These are phyloP conservation scores for Esperia sulphurella DNA, from an alignment of 2,888 invertebrate genomes.

Conservation along the genomic window DNA sequence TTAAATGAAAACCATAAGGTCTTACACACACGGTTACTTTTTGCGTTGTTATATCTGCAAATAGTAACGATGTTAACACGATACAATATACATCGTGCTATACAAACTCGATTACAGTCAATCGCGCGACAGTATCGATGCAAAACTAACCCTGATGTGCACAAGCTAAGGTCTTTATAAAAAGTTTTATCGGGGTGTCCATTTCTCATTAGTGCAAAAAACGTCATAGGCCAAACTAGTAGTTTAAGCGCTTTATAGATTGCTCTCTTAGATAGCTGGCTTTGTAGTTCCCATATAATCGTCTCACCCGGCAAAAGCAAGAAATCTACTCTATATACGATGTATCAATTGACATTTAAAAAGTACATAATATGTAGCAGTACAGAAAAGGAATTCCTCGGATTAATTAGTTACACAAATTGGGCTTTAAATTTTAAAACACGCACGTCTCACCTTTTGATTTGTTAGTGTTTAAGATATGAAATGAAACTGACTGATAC, in stretches of 20 bases:
- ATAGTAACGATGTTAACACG: too few relatives aligned
- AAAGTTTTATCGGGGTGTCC: neutral
- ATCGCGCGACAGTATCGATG: neutral
- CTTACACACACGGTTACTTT: too few relatives aligned
- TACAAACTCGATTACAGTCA: too few relatives aligned
- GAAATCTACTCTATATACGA: slow-evolving; percentile 17
- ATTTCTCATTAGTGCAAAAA: slow-evolving; percentile 3
- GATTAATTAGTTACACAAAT: slow-evolving; percentile 9
- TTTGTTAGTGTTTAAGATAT: slow-evolving; percentile 25
- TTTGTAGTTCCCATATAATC: slow-evolving; percentile 10
- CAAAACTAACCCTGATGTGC: neutral
- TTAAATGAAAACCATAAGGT: too few relatives aligned
- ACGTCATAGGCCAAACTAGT: slow-evolving; percentile 46
- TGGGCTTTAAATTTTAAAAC: slow-evolving; percentile 11
- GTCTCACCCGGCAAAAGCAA: slow-evolving; percentile 28
- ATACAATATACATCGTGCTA: neutral
- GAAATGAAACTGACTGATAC: slow-evolving; percentile 27
- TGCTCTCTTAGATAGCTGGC: slow-evolving; percentile 15
- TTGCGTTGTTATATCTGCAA: too few relatives aligned
- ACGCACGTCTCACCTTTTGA: slow-evolving; percentile 5
- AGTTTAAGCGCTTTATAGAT: slow-evolving; percentile 38
- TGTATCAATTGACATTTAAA: slow-evolving; percentile 26
- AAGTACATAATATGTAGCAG: slow-evolving; percentile 32
- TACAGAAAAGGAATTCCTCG: slow-evolving; percentile 21
- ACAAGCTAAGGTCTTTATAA: too few relatives aligned